Percentiles rank a stretch among this genome's conserved stretches.
These are phyloP conservation scores for Ferdinandea cuprea DNA, from an alignment of 2,888 invertebrate genomes.

Conservation along the genomic window DNA sequence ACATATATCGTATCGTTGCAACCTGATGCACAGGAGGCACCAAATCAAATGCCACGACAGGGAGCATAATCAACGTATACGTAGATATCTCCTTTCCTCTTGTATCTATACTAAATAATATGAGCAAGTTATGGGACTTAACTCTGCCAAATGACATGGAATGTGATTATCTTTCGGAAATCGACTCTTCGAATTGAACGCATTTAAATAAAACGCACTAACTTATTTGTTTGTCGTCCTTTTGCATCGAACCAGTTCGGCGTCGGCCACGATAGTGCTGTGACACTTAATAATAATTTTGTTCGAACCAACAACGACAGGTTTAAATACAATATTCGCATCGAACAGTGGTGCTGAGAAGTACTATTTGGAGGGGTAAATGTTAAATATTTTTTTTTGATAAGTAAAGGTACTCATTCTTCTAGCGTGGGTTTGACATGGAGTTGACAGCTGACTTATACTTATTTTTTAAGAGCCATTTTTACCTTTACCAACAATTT, in stretches of 20 bases:
- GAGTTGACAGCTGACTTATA: no score
- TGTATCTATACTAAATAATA: constrained; percentile 33
- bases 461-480: no score
- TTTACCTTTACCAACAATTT: no score
- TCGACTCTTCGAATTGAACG: constrained; percentile 42
- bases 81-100: not conserved
- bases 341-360: constrained; percentile 4
- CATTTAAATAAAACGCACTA: constrained; percentile 51
- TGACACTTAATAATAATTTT: constrained; percentile 48
- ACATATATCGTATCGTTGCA: no score
- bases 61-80: constrained; percentile 8
- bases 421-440: no score
- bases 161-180: constrained; percentile 61
- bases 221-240: constrained; percentile 64
- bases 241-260: constrained; percentile 45
- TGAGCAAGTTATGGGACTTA: constrained; percentile 60
- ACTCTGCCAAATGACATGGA: constrained; percentile 39
- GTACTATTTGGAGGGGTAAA: no score
- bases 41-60: constrained; percentile 29
- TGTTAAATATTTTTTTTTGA: no score
- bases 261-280: constrained; percentile 42
- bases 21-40: constrained; percentile 2
- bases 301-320: not conserved
- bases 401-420: no score
- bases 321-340: not conserved